These are phyloP conservation scores for Cryptoleucopteryx plumbea DNA, from an alignment of 2,113 vertebrate genomes.

Conservation along the genomic window DNA sequence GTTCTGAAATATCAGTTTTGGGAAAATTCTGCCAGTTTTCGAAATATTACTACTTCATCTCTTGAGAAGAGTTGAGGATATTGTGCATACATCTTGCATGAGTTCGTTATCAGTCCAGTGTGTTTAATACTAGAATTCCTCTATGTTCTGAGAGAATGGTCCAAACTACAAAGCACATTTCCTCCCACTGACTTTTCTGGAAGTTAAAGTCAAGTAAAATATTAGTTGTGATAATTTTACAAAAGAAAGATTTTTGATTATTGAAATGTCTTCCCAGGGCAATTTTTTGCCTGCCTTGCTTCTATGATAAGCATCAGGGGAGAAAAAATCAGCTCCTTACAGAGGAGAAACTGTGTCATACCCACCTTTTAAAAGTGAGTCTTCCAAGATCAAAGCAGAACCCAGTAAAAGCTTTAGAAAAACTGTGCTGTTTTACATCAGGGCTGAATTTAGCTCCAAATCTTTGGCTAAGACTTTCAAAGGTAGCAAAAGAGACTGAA, in stretches of 20 bases:
- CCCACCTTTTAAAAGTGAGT: slow-evolving; percentile 43
- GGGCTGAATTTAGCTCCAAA: slow-evolving; percentile 51
- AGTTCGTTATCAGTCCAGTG: background rate
- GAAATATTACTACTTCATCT: background rate
- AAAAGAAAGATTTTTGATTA: slow-evolving; percentile 19
- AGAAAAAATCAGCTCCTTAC: slow-evolving; percentile 2
- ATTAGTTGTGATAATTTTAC: slow-evolving; percentile 3
- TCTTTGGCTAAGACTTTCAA: slow-evolving; percentile 37
- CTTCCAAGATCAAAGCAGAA: slow-evolving; percentile 45
- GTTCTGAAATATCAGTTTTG: background rate
- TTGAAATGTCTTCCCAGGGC: slow-evolving; percentile 8
- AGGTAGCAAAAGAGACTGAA: slow-evolving; percentile 5
- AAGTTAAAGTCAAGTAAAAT: background rate
- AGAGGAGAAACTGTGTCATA: slow-evolving; percentile 51
- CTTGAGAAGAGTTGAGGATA: background rate
- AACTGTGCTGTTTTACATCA: slow-evolving; percentile 53
- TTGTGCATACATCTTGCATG: background rate
- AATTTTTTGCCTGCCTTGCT: slow-evolving; percentile 30
- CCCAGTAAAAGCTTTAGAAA: slow-evolving; percentile 38
- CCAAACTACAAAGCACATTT: background rate
- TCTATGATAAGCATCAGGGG: slow-evolving; percentile 23
- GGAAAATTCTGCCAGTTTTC: background rate
- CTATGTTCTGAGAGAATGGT: background rate
- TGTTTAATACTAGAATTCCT: background rate
- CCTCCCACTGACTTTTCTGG: background rate